Evolutionary conservation across 2,797 vertebrate genomes (phyloP).

Genomic region (Myripristis murdjan): DNA sequence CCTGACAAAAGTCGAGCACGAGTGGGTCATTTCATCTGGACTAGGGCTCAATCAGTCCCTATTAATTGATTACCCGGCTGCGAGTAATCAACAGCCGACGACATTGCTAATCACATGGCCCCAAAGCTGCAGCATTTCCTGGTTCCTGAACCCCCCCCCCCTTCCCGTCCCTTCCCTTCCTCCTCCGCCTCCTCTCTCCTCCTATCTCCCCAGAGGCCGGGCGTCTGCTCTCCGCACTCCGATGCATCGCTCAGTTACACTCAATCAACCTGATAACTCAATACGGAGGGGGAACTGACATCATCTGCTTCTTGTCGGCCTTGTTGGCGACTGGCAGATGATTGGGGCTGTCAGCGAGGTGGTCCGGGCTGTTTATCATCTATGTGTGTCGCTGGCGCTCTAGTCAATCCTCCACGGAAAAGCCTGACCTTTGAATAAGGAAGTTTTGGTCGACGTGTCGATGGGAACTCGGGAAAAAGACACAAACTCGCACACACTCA

Average conservation of each 20-base stretch:
- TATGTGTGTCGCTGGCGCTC: slow-evolving; percentile 7
- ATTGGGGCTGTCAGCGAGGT: slow-evolving; percentile 61
- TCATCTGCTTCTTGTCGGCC: slow-evolving; percentile 74
- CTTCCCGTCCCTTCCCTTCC: no score
- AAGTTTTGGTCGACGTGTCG: background rate
- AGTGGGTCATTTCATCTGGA: slow-evolving; percentile 12
- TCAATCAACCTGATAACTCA: slow-evolving; percentile 78
- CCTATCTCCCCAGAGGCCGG: slow-evolving; percentile 61
- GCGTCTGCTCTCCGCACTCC: slow-evolving; percentile 72
- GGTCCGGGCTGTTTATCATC: slow-evolving; percentile 52
- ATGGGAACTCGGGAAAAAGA: no score
- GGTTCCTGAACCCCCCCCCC: slow-evolving; percentile 64
- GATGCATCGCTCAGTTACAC: slow-evolving; percentile 80
- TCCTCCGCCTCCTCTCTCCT: slow-evolving; percentile 30
- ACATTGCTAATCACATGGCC: slow-evolving; percentile 58
- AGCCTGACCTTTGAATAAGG: slow-evolving; percentile 9
- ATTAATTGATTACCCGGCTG: slow-evolving; percentile 45
- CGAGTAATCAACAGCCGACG: slow-evolving; percentile 33
- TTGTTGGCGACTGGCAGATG: slow-evolving; percentile 70
- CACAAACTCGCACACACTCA: background rate
- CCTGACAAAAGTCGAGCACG: background rate
- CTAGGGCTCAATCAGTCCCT: slow-evolving; percentile 21
- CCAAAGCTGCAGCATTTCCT: slow-evolving; percentile 58
- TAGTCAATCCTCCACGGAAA: slow-evolving; percentile 25
- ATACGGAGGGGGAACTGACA: slow-evolving; percentile 78